Base-by-base conservation (phyloP, 2,113 vertebrate genomes). In the Aldabrachelys gigantea region DNA sequence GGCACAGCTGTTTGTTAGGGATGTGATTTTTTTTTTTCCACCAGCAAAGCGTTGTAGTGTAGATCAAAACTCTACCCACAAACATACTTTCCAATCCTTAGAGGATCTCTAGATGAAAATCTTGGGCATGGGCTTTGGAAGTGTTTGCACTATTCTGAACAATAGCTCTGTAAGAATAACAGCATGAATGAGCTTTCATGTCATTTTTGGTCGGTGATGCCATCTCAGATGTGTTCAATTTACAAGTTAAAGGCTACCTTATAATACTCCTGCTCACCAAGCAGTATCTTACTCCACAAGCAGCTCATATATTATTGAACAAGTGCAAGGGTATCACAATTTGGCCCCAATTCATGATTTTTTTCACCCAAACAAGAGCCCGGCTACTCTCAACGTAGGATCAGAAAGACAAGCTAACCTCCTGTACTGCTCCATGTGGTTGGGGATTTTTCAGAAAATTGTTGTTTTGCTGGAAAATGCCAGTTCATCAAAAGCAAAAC, bases 71-170 rank as follows among this genome's bases (percentile, higher is more conserved):
- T 65, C 31, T 69, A 14, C 16, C 62, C 31, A 69, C 62, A 35
- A 17, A 69, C 17, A 35, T 69, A 69, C 29, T 69, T 35, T 3
- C 35, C 57, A 88, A 6, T 1, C 21, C 9, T 44, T 31, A 52
- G 8, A 0, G 0, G 49, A 3, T 1, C 27, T 91, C 83, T 86
- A 69, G 49, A n/a, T 44, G 79, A 87, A 50, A 86, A 81, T 13
- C 72, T 10, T 2, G 8, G 31, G 17, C 31, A n/a, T 3, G 9
- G 31, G 3, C 80, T 29, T 47, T 35, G 65, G 56, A 6, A 19
- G 3, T 0, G 0, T 10, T 47, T 57, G 62, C 31, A 9, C 35
- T 14, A 24, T 47, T 88, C 5, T 22, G 10, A 8, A 24, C 11
- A 49, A 81, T 6, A 27, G 27, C 85, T 52, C 47, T 88, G 52